A percentile compares a stretch with the other conserved stretches of the same genome.
Conservation (phyloP, 2,888 invertebrate genomes). For the Phlogophora meticulosa region DNA sequence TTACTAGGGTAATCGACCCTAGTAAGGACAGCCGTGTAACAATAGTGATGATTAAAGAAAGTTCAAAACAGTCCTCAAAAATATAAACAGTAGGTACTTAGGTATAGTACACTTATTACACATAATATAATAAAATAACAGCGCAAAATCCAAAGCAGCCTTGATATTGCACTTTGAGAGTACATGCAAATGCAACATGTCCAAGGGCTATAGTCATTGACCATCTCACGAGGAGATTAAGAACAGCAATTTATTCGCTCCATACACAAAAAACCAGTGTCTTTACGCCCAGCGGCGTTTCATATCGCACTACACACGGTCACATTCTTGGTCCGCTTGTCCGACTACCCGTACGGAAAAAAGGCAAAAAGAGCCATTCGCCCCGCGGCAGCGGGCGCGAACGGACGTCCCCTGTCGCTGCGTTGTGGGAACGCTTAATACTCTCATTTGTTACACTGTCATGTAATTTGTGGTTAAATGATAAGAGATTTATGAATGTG, state of each 20-base stretch:
- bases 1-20: too few relatives aligned
- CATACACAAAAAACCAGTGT: conserved; percentile 76
- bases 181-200: conserved; percentile 57
- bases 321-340: conserved; percentile 78
- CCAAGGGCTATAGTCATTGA: conserved; percentile 68
- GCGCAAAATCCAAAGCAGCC: conserved; percentile 33
- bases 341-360: conserved; percentile 79
- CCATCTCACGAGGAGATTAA: conserved; percentile 69
- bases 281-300: conserved; percentile 77
- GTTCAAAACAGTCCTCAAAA: not conserved
- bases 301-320: conserved; percentile 85
- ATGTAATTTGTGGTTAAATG: conserved; percentile 58
- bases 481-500: conserved; percentile 56
- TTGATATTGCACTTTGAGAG: conserved; percentile 52
- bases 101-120: conserved; percentile 20
- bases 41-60: too few relatives aligned
- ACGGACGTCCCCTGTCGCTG: conserved; percentile 82
- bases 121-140: conserved; percentile 32
- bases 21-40: too few relatives aligned
- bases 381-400: conserved; percentile 77
- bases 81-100: not conserved
- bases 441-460: conserved; percentile 74
- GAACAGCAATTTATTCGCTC: conserved; percentile 74
- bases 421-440: conserved; percentile 77
- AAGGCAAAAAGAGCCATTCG: conserved; percentile 73